Conservation (phyloP, 2,113 vertebrate species). For the Petromus typicus region DNA sequence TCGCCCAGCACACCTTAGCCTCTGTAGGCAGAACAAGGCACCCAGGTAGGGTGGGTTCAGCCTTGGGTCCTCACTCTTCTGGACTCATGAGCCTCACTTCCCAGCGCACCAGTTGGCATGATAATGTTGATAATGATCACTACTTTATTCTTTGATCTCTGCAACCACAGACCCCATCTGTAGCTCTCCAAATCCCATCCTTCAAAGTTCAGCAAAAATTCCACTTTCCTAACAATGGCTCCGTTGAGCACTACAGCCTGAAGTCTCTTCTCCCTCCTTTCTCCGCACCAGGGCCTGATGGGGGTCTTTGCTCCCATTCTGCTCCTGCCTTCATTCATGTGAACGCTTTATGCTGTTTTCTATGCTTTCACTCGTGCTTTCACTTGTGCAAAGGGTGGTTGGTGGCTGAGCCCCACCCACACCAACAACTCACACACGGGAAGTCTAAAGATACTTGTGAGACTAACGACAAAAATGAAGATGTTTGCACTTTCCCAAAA, state of each 20-base stretch:
- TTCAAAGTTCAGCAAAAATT: not conserved
- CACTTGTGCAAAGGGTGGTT: too few species aligned
- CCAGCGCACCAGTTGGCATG: too few species aligned
- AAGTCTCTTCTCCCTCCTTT: not conserved
- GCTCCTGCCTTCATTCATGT: not conserved
- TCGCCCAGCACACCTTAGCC: not conserved
- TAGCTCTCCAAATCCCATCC: not conserved
- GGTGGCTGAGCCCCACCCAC: not conserved
- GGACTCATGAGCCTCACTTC: not conserved
- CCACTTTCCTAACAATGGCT: not conserved
- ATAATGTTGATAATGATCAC: not conserved
- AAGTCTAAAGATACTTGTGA: not conserved
- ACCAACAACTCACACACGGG: not conserved
- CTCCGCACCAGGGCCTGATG: not conserved
- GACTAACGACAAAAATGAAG: not conserved
- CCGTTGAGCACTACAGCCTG: not conserved
- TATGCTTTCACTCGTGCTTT: not conserved
- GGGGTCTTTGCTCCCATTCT: not conserved
- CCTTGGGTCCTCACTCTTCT: not conserved
- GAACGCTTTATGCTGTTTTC: not conserved
- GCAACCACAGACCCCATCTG: not conserved
- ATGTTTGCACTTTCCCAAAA: not conserved
- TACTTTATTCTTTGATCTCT: not conserved
- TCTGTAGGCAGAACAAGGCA: fast-evolving
- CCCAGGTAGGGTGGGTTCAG: not conserved